Evolutionary conservation across 2,888 invertebrate species (phyloP), one percentile per base, ranked within the genome.

Genomic region (Lycaena phlaeas): DNA sequence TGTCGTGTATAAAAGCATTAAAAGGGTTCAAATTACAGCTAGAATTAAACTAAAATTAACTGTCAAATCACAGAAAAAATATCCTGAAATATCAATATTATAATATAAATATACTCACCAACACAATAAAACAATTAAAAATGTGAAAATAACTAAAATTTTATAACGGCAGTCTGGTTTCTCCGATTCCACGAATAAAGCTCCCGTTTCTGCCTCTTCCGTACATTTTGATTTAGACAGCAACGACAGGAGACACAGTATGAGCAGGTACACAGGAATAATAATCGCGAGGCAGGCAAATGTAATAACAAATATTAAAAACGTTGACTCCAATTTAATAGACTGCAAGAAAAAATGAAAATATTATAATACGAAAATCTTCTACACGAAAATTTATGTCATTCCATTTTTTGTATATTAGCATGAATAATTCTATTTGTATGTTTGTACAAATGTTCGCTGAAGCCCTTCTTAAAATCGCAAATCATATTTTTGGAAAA

Each of bases 321-420:
- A 90, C 27, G 89, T 89, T 9, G 89, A 89, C 64, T 92, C 92
- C 59, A 91, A 84, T 73, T 88, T 89, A 56, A 92, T 82, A 36
- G 90, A 88, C 92, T 92, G 79, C 31, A 81, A 85, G 52, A 36
- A 49, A 48, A 31, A 4, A n/a, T n/a, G n/a, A n/a, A n/a, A n/a
- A n/a, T n/a, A n/a, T n/a, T n/a, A n/a, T n/a, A n/a, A n/a, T n/a
- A n/a, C n/a, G n/a, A n/a, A n/a, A n/a, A n/a, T n/a, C n/a, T n/a
- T n/a, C n/a, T n/a, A n/a, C n/a, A n/a, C n/a, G n/a, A n/a, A n/a
- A n/a, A n/a, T n/a, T n/a, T n/a, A n/a, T n/a, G n/a, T n/a, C n/a
- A n/a, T n/a, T n/a, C n/a, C n/a, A n/a, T n/a, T n/a, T n/a, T n/a
- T n/a, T n/a, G n/a, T n/a, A n/a, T n/a, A n/a, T n/a, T n/a, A n/a